phyloP scores from a whole-genome alignment of 64 coral and sea anemone species.

The Pachyseris speciosa region DNA sequence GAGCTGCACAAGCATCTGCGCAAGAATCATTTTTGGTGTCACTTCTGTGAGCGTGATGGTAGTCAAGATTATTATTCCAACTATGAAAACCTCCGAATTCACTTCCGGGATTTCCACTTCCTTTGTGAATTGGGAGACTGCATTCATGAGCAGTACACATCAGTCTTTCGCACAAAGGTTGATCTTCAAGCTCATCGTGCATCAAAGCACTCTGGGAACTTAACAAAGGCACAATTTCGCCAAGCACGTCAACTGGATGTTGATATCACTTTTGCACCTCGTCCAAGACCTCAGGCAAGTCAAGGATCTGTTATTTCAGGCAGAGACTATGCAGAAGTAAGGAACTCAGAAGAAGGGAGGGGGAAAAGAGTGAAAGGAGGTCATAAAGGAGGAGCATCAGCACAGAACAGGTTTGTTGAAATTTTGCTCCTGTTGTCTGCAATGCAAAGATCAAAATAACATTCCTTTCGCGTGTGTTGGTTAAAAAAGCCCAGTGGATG shows the following conservation, averaged over 20 bases:
- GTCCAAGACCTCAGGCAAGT: constrained; percentile 19
- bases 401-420: background rate
- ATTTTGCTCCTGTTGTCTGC: background rate
- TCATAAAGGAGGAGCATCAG: background rate
- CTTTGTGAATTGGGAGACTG: constrained; percentile 97
- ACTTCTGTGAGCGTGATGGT: constrained; percentile 95
- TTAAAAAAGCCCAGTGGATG: too few species aligned
- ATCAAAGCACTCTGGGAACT: constrained; percentile 75
- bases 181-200: constrained; percentile 94
- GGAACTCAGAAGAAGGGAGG: constrained; percentile 45
- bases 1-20: constrained; percentile 87
- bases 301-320: constrained; percentile 61
- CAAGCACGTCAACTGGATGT: constrained; percentile 94
- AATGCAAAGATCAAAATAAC: too few species aligned
- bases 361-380: constrained; percentile 48
- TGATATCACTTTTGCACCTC: constrained; percentile 75
- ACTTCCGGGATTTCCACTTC: constrained; percentile 81
- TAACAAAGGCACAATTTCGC: constrained; percentile 93
- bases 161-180: constrained; percentile 92
- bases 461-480: too few species aligned
- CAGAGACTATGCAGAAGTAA: constrained; percentile 75
- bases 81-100: constrained; percentile 75
- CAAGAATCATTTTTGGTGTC: constrained; percentile 96
- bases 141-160: constrained; percentile 78
- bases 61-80: constrained; percentile 84